Conservation (phyloP, 2,113 vertebrate species). For the Seriola rivoliana region DNA sequence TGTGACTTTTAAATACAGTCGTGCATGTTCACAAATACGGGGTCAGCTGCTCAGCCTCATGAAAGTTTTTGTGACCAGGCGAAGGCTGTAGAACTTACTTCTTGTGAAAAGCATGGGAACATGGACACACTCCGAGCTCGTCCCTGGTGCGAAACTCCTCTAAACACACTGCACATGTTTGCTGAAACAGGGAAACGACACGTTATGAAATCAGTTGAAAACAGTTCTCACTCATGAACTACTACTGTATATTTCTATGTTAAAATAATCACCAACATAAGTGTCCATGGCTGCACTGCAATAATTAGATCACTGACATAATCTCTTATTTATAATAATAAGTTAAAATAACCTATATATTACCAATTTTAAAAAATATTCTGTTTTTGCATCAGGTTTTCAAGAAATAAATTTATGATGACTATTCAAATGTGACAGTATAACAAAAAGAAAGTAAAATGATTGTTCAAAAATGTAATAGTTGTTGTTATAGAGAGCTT, state of each 20-base stretch:
- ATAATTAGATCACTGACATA: neutral
- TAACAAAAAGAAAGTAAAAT: no score
- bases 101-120: conserved; percentile 87
- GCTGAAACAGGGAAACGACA: conserved; percentile 67
- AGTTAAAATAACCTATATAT: neutral
- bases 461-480: no score
- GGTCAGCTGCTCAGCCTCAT: neutral
- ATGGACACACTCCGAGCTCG: conserved; percentile 86
- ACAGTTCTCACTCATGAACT: neutral
- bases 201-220: neutral
- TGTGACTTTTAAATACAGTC: neutral
- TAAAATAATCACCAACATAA: neutral
- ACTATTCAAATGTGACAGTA: no score
- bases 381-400: neutral
- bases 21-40: neutral
- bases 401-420: no score
- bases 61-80: neutral
- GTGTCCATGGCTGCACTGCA: neutral
- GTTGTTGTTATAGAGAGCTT: no score
- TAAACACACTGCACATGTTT: conserved; percentile 86
- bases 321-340: neutral
- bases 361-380: neutral
- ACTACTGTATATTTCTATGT: neutral
- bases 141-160: conserved; percentile 86
- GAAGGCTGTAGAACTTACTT: conserved; percentile 76